Evolutionary conservation across 2,888 invertebrate species (phyloP), one percentile per base, ranked within the genome.

Genomic region (Elmis aenea): DNA sequence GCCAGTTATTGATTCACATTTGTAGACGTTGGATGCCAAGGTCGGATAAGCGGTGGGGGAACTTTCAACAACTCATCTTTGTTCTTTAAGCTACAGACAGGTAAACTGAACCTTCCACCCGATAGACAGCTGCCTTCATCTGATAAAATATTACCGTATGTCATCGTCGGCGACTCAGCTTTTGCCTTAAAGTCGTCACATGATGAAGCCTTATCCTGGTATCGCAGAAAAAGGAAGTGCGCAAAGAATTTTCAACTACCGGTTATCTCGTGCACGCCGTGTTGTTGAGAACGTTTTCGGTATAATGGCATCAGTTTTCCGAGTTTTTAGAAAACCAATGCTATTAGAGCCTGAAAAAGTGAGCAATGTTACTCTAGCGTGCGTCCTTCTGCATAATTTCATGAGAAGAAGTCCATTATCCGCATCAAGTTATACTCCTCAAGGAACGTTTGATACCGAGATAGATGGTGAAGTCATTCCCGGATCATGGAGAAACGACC

Each of bases 1-100:
- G 54, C 54, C 5, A 46, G 59, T 23, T 57, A 52, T 33, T 31
- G 46, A 27, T 55, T 52, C 22, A 33, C 43, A 8, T 49, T 37
- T 33, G 43, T 30, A 3, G 37, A 48, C 28, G 27, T 44, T 8
- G 48, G 48, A 6, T 13, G 25, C 2, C 37, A 37, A 26, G 37
- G 37, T n/a, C 15, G 30, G 5, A 30, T 36, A 12, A 27, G 27
- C 11, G 29, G 30, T 22, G 36, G 29, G 10, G n/a, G n/a, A n/a
- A n/a, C n/a, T n/a, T n/a, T n/a, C n/a, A n/a, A n/a, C n/a, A n/a
- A n/a, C n/a, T n/a, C n/a, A n/a, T n/a, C 13, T 13, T n/a, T 13
- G 27, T 32, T 33, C 18, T n/a, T n/a, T n/a, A n/a, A n/a, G n/a
- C n/a, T n/a, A n/a, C n/a, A n/a, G n/a, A n/a, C n/a, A n/a, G n/a